phyloP scores from a whole-genome alignment of 2,113 vertebrate genomes.

The Cottus gobio region DNA sequence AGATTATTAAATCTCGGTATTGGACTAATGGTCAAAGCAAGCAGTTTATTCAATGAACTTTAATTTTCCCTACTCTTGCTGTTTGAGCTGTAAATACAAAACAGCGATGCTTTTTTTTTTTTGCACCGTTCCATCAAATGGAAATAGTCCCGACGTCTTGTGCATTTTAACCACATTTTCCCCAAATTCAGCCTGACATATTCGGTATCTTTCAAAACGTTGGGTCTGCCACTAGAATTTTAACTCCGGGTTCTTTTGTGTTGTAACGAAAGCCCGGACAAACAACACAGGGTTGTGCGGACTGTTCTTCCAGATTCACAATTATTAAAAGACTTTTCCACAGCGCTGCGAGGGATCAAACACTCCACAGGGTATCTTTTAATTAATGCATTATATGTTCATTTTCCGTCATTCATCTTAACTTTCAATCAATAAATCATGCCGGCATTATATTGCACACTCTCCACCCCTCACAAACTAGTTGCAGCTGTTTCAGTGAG shows the following conservation, averaged over 20 bases:
- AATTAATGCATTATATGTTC: background rate
- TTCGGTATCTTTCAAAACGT: background rate
- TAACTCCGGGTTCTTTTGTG: background rate
- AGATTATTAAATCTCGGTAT: background rate
- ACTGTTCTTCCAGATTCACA: background rate
- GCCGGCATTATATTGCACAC: constrained; percentile 7
- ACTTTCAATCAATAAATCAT: constrained; percentile 20
- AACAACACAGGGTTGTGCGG: background rate
- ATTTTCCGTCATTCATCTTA: constrained; percentile 25
- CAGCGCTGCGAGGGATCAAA: background rate
- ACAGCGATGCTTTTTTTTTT: no score
- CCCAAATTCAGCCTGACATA: background rate
- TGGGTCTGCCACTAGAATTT: background rate
- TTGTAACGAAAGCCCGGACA: background rate
- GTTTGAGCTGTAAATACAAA: background rate
- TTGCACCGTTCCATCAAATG: background rate
- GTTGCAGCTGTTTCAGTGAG: constrained; percentile 34
- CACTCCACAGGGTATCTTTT: background rate
- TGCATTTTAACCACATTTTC: background rate
- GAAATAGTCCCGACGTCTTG: background rate
- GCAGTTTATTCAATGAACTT: background rate
- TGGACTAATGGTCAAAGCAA: background rate
- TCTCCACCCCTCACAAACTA: background rate
- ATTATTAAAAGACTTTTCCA: background rate
- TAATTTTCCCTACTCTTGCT: background rate